Base-by-base conservation (phyloP, 92 coral and sea anemone species). In the Porites evermanni region DNA sequence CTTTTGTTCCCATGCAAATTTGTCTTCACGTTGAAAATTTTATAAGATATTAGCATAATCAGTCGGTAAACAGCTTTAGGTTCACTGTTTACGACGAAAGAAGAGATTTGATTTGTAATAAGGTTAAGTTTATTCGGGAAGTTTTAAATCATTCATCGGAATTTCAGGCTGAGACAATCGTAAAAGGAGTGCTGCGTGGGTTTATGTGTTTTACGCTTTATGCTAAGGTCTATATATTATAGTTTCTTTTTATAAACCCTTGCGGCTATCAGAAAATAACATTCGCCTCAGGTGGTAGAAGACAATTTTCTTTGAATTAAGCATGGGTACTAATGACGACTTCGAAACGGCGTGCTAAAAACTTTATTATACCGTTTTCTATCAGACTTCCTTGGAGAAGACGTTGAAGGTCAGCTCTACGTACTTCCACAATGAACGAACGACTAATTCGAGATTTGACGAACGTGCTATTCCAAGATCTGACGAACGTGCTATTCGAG, bases 1-100 rank as follows among this genome's bases (percentile, higher is more conserved):
- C 68, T 23, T 70, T 81, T 60, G 54, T 21, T 21, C 47, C 21
- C 20, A 81, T 81, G 86, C 86, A 81, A 81, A 81, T 81, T 70
- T 60, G 8, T 38, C 70, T 53, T 38, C 2, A 60, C 12, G 78
- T 70, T 81, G 70, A 81, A 81, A 81, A 18, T 70, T 81, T 81
- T 71, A 81, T 81, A 44, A 32, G 16, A 32, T 9, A 81, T 81
- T 81, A 70, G 61, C 86, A 81, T 81, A 81, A 70, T 23, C 70
- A 32, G 70, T 78, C 78, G 78, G 78, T 20, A 11, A 44, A 29
- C 47, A 53, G 53, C 60, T 52, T 4, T 21, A 32, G 19, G 67
- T 12, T 12, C 54, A 6, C 76, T 12, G 83, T 53, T 80, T 66
- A 74, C 23, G 64, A 50, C 56, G 54, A 69, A 79, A 66, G 66